Evolutionary conservation across 2,888 invertebrate species (phyloP), one percentile per base, ranked within the genome.

Genomic region (Laothoe populi): DNA sequence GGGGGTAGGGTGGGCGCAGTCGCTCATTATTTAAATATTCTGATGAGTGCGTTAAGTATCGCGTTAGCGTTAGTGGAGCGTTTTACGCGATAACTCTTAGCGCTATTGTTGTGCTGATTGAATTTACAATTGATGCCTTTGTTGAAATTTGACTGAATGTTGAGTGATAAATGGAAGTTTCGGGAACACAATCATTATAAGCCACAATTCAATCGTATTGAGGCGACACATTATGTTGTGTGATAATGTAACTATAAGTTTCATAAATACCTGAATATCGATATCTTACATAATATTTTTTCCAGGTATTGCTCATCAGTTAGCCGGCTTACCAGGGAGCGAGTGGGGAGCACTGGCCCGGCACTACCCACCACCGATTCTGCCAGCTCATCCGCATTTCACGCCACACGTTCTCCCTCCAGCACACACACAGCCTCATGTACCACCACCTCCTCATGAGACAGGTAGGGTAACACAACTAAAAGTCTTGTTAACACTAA

Each of bases 301-400:
- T 66, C 0, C 87, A 96, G 96, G 96, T 69, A 95, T 96, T 76
- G 96, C 96, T 0, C 96, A 96, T 77, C 96, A 96, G 81, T 79
- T 96, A 67, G 95, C 95, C 7, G 95, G 95, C 2, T 88, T 96
- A 69, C 96, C 95, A 10, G 94, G 95, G 0, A 93, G 94, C 10
- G 92, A 95, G 69, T 95, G 94, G 87, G 95, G 95, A 23, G 94
- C 95, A 0, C 85, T 94, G 13, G 95, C 95, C 57, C 94, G 96
- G 87, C 94, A 94, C 72, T 92, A 92, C 68, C 90, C 93, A 0
- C 90, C 94, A 10, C 91, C 80, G 2, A 82, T 93, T 64, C 73
- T 94, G 82, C 90, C 93, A 64, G 72, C 94, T 68, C 88, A 94
- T 77, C 82, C 94, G 61, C 95, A 94, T 77, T 94, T 93, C 88